Conservation (phyloP, 1,140 invertebrate species). For the Drosophila arawakana region DNA sequence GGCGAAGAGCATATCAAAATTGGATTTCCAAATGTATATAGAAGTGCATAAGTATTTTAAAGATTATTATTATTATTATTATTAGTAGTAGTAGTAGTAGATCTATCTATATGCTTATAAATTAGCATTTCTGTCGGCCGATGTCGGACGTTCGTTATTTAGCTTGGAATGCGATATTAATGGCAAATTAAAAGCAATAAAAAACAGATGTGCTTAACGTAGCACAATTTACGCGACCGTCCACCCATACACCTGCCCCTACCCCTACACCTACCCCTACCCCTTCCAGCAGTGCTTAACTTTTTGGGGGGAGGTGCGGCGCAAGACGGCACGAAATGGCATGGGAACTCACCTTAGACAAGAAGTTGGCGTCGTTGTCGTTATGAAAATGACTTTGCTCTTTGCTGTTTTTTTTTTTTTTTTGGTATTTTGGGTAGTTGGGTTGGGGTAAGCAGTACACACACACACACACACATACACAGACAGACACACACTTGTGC, state of each 20-base stretch:
- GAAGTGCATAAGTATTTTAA: constrained; percentile 22
- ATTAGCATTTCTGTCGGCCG: constrained; percentile 73
- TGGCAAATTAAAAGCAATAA: constrained; percentile 84
- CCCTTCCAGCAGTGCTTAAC: neutral
- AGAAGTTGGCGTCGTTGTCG: constrained; percentile 77
- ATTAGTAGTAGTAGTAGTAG: constrained; percentile 59
- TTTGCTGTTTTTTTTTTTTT: constrained; percentile 58
- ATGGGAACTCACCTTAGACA: constrained; percentile 61
- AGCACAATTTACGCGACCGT: constrained; percentile 70
- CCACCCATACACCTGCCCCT: neutral
- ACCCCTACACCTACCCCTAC: neutral
- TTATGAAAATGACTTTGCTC: constrained; percentile 82
- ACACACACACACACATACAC: constrained; percentile 8
- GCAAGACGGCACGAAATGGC: neutral
- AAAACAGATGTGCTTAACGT: constrained; percentile 84
- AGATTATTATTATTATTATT: constrained; percentile 43
- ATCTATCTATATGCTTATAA: constrained; percentile 71
- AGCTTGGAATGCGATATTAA: constrained; percentile 82
- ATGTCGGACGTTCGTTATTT: constrained; percentile 43
- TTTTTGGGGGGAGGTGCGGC: neutral
- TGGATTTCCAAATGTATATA: constrained; percentile 46
- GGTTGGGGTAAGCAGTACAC: neutral
- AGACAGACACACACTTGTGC: constrained; percentile 45
- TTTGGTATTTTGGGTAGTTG: constrained; percentile 11
- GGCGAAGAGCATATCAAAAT: constrained; percentile 52